phyloP scores from a whole-genome alignment of 2,888 invertebrate genomes.

The Eristalis arbustorum region DNA sequence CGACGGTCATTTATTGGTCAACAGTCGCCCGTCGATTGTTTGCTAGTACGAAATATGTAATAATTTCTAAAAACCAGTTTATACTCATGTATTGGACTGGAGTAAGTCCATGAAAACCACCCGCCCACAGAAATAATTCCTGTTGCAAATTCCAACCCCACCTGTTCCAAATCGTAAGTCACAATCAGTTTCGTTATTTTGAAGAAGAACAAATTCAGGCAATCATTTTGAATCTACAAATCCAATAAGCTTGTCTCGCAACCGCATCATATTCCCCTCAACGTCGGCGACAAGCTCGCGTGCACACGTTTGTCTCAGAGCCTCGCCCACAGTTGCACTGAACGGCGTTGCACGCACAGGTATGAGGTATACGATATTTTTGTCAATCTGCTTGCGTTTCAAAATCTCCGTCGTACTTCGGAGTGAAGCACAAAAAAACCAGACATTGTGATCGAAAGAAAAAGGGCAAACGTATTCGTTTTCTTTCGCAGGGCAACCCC shows the following conservation, averaged over 20 bases:
- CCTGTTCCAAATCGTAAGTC: too few relatives aligned
- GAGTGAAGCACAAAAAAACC: not conserved
- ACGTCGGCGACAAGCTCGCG: not conserved
- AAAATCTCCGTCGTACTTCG: not conserved
- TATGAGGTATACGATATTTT: not conserved
- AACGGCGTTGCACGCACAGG: not conserved
- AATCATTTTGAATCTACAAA: not conserved
- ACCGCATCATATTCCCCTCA: not conserved
- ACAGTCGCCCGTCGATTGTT: too few relatives aligned
- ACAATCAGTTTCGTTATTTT: not conserved
- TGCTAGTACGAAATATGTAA: too few relatives aligned
- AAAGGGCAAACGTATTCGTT: conserved; percentile 19
- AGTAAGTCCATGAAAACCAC: too few relatives aligned
- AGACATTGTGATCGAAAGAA: conserved; percentile 17
- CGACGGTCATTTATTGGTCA: too few relatives aligned
- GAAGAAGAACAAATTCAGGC: not conserved
- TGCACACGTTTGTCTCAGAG: not conserved
- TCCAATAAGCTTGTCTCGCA: not conserved
- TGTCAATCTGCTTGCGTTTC: conserved; percentile 26
- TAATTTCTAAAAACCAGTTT: too few relatives aligned
- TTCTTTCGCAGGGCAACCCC: conserved; percentile 30
- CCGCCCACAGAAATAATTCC: too few relatives aligned
- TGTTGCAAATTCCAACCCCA: too few relatives aligned
- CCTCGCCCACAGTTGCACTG: not conserved
- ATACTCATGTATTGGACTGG: too few relatives aligned